These are phyloP conservation scores for Dendroctonus valens DNA, from an alignment of 1,140 invertebrate species.

Conservation along the genomic window DNA sequence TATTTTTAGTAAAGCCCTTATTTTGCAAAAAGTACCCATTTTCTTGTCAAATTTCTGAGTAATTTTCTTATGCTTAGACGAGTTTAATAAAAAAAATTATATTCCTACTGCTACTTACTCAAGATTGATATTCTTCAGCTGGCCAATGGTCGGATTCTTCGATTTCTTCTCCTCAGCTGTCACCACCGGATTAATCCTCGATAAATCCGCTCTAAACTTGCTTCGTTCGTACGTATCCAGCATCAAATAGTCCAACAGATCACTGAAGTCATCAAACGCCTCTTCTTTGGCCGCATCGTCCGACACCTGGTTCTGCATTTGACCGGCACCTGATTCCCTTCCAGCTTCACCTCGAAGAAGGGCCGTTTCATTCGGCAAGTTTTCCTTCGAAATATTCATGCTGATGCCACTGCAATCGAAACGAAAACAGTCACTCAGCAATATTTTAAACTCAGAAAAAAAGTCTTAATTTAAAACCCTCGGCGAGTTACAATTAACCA, in stretches of 20 bases:
- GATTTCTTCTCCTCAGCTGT: constrained; percentile 51
- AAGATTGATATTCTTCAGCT: constrained; percentile 54
- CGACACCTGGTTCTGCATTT: constrained; percentile 17
- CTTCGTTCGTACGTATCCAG: constrained; percentile 54
- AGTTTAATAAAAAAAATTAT: not conserved
- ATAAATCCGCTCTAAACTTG: constrained; percentile 42
- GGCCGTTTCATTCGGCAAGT: constrained; percentile 39
- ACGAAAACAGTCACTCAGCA: not conserved
- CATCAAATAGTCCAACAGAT: constrained; percentile 55
- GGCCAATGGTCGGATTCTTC: constrained; percentile 63
- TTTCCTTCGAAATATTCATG: constrained; percentile 48
- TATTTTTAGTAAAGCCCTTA: too few relatives aligned
- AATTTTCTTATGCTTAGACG: not conserved
- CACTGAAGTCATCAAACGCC: constrained; percentile 61
- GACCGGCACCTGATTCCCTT: not conserved
- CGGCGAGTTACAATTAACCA: not conserved
- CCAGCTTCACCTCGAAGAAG: not conserved
- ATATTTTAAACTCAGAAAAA: too few relatives aligned
- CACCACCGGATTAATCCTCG: constrained; percentile 50
- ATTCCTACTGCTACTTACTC: constrained; percentile 31
- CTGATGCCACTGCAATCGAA: constrained; percentile 43
- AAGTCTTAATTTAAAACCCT: not conserved
- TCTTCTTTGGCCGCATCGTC: constrained; percentile 37
- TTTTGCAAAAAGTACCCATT: too few relatives aligned
- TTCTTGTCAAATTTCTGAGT: too few relatives aligned